phyloP scores from a whole-genome alignment of 2,888 invertebrate genomes.

The Blastobasis lacticolella region DNA sequence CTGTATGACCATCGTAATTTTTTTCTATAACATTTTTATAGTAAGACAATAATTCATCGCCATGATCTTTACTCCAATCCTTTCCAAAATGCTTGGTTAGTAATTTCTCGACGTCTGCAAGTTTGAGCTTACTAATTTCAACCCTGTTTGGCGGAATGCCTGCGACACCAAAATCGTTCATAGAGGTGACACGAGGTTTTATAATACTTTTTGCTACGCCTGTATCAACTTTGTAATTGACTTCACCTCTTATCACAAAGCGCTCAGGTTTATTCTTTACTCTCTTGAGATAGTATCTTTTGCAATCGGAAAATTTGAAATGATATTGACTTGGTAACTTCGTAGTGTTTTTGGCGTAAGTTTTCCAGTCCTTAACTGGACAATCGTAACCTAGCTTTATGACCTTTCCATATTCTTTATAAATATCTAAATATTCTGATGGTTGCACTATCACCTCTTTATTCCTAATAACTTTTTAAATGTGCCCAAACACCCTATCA shows the following conservation, averaged over 20 bases:
- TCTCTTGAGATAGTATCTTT: slow-evolving; percentile 8
- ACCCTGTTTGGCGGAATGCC: slow-evolving; percentile 1
- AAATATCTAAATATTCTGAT: slow-evolving; percentile 7
- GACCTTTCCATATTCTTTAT: slow-evolving; percentile 5
- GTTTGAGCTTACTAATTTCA: slow-evolving; percentile 1
- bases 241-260: slow-evolving; percentile 5
- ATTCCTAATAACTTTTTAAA: slow-evolving; percentile 2
- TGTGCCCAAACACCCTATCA: slow-evolving; percentile 7
- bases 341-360: slow-evolving; percentile 5
- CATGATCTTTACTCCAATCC: neutral
- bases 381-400: slow-evolving; percentile 7
- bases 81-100: neutral
- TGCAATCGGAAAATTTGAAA: slow-evolving; percentile 9
- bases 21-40: no score
- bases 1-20: no score
- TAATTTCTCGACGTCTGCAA: neutral
- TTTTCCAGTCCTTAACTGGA: slow-evolving; percentile 3
- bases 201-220: slow-evolving; percentile 4
- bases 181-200: slow-evolving; percentile 1
- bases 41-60: no score
- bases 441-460: slow-evolving; percentile 8
- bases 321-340: slow-evolving; percentile 6
- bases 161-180: slow-evolving; percentile 3
- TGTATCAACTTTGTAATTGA: slow-evolving; percentile 2
- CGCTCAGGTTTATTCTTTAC: slow-evolving; percentile 5